These are phyloP conservation scores for Clarias pachynema DNA, from an alignment of 2,797 vertebrate species.

Conservation along the genomic window DNA sequence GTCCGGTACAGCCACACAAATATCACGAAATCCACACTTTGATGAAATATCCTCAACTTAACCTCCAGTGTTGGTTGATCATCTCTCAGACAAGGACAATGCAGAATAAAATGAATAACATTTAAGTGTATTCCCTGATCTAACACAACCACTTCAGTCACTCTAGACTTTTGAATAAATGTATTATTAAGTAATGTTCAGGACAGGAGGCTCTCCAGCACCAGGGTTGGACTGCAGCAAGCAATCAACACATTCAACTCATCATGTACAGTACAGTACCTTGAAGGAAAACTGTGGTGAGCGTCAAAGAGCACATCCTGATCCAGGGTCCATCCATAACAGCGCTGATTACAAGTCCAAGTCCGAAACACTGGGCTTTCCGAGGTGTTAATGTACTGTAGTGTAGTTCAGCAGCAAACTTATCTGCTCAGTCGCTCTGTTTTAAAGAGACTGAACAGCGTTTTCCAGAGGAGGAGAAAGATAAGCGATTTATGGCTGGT, in stretches of 20 bases:
- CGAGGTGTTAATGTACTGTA: neutral
- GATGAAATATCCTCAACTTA: neutral
- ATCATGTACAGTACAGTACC: conserved; percentile 19
- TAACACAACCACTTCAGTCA: neutral
- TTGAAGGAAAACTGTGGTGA: conserved; percentile 35
- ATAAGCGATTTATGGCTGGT: conserved; percentile 45
- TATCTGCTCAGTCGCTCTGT: neutral
- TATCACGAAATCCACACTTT: neutral
- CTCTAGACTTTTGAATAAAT: too few relatives aligned
- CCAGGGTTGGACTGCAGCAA: neutral
- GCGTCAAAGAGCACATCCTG: conserved; percentile 31
- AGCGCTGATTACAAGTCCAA: neutral
- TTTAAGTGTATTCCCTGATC: neutral
- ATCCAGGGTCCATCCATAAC: conserved; percentile 43
- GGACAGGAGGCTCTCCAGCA: neutral
- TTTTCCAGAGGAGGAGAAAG: conserved; percentile 16
- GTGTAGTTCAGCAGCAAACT: neutral
- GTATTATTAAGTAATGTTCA: neutral
- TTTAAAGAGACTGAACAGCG: neutral
- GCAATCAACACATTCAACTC: neutral
- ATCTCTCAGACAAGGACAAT: neutral
- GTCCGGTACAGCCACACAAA: neutral
- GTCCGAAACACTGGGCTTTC: neutral
- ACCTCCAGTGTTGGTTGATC: neutral
- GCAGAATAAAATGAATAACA: neutral